These are phyloP conservation scores for Phataginus tricuspis DNA, from an alignment of 2,797 vertebrate genomes.

Conservation along the genomic window DNA sequence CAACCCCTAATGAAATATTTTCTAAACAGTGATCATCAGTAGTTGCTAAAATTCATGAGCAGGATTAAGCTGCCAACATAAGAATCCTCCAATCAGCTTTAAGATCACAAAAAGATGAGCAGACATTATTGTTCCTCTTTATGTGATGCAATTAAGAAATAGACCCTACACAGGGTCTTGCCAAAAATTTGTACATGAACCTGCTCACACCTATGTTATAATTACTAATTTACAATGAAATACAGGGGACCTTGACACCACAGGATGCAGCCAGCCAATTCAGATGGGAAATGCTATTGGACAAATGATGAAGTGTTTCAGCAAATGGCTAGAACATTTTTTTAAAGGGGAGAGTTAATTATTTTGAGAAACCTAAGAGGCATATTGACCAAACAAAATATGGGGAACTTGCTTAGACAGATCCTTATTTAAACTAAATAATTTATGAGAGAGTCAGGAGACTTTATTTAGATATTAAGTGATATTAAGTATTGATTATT, in stretches of 20 bases:
- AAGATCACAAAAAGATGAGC: not conserved
- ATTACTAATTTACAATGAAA: not conserved
- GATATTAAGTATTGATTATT: constrained; percentile 29
- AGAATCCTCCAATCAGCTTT: not conserved
- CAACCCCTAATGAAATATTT: constrained; percentile 5
- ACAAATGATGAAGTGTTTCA: not conserved
- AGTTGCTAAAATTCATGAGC: not conserved
- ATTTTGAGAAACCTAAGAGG: not conserved
- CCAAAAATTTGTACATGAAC: not conserved
- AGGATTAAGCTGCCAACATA: not conserved
- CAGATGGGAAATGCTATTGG: not conserved
- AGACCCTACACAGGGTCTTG: not conserved
- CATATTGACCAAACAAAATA: not conserved
- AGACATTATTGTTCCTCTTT: not conserved
- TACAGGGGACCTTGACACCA: not conserved
- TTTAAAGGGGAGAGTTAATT: not conserved
- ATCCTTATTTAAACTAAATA: not conserved
- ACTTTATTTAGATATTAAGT: not conserved
- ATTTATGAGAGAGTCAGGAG: not conserved
- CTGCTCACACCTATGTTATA: not conserved
- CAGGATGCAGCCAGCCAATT: not conserved
- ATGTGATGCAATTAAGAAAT: not conserved
- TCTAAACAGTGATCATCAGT: not conserved
- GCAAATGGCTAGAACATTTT: not conserved
- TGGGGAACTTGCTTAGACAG: not conserved